A percentile compares a stretch with the other conserved stretches of the same genome.
These are phyloP conservation scores for Sprattus sprattus DNA, from an alignment of 2,113 vertebrate species.

Conservation along the genomic window DNA sequence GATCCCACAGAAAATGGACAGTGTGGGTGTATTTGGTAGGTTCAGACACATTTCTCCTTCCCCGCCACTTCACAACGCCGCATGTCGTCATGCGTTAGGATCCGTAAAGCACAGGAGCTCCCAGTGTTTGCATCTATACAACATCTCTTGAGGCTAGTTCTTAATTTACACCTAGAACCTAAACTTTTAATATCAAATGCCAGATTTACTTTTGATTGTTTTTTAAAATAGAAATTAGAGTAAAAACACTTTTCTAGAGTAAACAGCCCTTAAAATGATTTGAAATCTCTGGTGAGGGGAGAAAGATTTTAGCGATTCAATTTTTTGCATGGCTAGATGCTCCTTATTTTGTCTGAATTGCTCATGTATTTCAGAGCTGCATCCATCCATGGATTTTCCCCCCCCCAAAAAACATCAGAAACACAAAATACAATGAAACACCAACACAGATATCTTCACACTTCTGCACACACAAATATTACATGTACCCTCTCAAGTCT, in stretches of 20 bases:
- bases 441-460: background rate
- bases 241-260: conserved; percentile 32
- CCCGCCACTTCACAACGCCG: background rate
- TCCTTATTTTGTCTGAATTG: conserved; percentile 20
- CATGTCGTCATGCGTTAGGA: background rate
- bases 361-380: conserved; percentile 29
- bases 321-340: conserved; percentile 49
- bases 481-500: background rate
- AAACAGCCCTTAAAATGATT: conserved; percentile 41
- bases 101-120: background rate
- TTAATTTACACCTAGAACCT: background rate
- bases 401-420: background rate
- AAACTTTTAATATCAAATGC: background rate
- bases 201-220: background rate
- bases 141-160: background rate
- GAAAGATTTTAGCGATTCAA: conserved; percentile 32
- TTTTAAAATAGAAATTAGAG: background rate
- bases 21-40: background rate
- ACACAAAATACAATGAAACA: background rate
- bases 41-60: background rate
- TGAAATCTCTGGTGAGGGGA: conserved; percentile 44
- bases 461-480: background rate
- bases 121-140: background rate
- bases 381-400: conserved; percentile 17
- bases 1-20: background rate